These are phyloP conservation scores for Chiloscyllium punctatum DNA, from an alignment of 2,797 vertebrate species.

Conservation along the genomic window DNA sequence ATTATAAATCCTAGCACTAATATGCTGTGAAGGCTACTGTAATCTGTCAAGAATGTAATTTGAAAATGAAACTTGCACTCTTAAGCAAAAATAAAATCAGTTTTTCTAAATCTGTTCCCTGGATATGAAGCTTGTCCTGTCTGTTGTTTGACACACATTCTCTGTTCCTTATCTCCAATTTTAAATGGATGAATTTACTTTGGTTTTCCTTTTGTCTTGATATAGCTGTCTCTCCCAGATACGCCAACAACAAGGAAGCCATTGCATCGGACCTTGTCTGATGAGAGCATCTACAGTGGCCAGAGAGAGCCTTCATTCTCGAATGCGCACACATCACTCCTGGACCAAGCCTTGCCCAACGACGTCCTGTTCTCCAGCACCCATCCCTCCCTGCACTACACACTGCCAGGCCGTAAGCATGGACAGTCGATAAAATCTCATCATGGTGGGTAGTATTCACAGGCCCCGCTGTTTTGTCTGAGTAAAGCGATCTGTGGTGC, in stretches of 20 bases:
- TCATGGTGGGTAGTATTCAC: conserved; percentile 61
- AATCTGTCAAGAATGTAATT: background rate
- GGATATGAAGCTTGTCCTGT: background rate
- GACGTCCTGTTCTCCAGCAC: conserved; percentile 89
- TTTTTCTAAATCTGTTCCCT: background rate
- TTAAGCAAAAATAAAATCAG: background rate
- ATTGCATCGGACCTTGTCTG: conserved; percentile 88
- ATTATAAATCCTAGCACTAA: background rate
- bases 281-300: conserved; percentile 93
- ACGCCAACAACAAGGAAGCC: conserved; percentile 71
- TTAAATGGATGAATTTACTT: conserved; percentile 43
- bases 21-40: background rate
- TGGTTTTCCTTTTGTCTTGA: conserved; percentile 47
- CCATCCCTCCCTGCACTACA: conserved; percentile 79
- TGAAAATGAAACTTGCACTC: background rate
- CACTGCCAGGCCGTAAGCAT: conserved; percentile 64
- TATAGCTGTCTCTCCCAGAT: conserved; percentile 74
- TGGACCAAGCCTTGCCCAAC: conserved; percentile 77
- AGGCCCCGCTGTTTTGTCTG: conserved; percentile 8
- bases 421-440: conserved; percentile 66
- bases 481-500: background rate
- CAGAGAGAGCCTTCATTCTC: conserved; percentile 76
- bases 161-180: background rate
- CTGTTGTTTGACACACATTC: no score
- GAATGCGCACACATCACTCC: conserved; percentile 60